Conservation (phyloP, 1,140 invertebrate species). For the Aculops lycopersici region DNA sequence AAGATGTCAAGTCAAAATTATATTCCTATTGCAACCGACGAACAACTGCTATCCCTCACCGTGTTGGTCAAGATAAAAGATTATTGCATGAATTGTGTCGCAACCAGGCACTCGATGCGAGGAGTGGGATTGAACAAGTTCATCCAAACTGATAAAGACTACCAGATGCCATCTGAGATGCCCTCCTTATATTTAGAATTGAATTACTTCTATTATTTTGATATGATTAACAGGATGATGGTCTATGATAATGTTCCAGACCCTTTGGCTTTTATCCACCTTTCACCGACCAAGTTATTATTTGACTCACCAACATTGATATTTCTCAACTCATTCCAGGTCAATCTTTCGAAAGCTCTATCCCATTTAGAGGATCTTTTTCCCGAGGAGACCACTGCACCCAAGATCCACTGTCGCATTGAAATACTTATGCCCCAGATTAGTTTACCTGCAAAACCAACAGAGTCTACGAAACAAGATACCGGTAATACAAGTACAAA, state of each 20-base stretch:
- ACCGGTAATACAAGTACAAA: background rate
- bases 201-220: slow-evolving; percentile 80
- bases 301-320: slow-evolving; percentile 51
- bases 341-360: slow-evolving; percentile 46
- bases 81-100: slow-evolving; percentile 7
- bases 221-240: slow-evolving; percentile 12
- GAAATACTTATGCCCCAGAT: slow-evolving; percentile 8
- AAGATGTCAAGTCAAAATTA: slow-evolving; percentile 2
- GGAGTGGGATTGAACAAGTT: slow-evolving; percentile 18
- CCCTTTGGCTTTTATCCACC: slow-evolving; percentile 56
- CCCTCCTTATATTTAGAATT: slow-evolving; percentile 71
- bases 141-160: slow-evolving; percentile 6
- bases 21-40: background rate
- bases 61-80: slow-evolving; percentile 5
- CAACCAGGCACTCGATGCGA: background rate
- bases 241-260: slow-evolving; percentile 35
- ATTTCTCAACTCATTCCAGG: slow-evolving; percentile 70
- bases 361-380: slow-evolving; percentile 10
- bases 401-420: background rate
- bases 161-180: slow-evolving; percentile 39
- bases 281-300: slow-evolving; percentile 52
- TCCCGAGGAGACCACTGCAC: slow-evolving; percentile 1
- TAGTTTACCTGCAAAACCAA: background rate
- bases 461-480: background rate
- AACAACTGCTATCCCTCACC: slow-evolving; percentile 5